These are phyloP conservation scores for Phragmatobia fuliginosa DNA, from an alignment of 2,888 invertebrate genomes.

Conservation along the genomic window DNA sequence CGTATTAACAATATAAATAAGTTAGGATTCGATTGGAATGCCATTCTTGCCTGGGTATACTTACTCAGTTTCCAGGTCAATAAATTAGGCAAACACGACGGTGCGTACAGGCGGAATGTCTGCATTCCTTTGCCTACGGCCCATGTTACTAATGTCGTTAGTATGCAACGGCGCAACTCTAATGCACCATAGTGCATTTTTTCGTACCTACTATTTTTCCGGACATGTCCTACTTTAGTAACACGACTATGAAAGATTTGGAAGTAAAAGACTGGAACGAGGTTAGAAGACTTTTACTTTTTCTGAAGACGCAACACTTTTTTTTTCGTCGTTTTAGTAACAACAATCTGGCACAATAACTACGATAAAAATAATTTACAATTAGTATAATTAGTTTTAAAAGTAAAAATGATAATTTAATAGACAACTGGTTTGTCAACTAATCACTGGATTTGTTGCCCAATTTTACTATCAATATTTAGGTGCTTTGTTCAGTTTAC, in stretches of 20 bases:
- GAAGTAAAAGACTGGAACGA: slow-evolving; percentile 25
- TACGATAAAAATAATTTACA: background rate
- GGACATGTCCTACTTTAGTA: slow-evolving; percentile 39
- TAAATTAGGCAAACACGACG: slow-evolving; percentile 42
- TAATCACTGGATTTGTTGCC: background rate
- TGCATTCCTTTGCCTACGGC: slow-evolving; percentile 49
- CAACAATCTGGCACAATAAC: background rate
- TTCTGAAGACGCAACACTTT: slow-evolving; percentile 15
- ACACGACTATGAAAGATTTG: slow-evolving; percentile 25
- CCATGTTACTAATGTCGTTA: slow-evolving; percentile 41
- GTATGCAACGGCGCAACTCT: slow-evolving; percentile 44
- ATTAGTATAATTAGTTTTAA: background rate
- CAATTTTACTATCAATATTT: background rate
- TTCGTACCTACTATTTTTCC: slow-evolving; percentile 32
- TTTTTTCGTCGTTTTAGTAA: slow-evolving; percentile 3
- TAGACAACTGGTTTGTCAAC: background rate
- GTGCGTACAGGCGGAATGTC: slow-evolving; percentile 36
- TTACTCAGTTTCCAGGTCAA: slow-evolving; percentile 16
- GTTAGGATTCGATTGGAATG: slow-evolving; percentile 12
- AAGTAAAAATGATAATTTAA: background rate
- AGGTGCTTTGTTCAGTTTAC: background rate
- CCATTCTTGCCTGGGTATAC: slow-evolving; percentile 22
- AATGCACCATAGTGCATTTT: slow-evolving; percentile 34
- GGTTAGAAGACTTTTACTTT: slow-evolving; percentile 38
- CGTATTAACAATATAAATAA: slow-evolving; percentile 5